phyloP scores from a whole-genome alignment of 2,888 invertebrate species.

The Cerceris rybyensis region DNA sequence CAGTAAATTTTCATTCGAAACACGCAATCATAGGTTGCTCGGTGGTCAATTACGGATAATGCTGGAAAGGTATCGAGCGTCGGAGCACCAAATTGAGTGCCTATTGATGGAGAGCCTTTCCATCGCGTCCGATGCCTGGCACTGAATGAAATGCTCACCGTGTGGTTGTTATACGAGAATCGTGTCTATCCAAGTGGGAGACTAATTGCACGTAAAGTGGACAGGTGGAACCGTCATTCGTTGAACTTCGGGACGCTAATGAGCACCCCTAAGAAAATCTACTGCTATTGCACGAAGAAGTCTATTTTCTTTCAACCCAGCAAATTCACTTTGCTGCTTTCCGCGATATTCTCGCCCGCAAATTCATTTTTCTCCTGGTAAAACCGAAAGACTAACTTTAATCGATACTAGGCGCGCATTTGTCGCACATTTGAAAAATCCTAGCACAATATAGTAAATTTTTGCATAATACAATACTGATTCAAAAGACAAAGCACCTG shows the following conservation, averaged over 20 bases:
- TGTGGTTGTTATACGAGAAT: constrained; percentile 45
- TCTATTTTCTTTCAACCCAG: constrained; percentile 15
- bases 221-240: constrained; percentile 69
- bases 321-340: constrained; percentile 2
- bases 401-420: background rate
- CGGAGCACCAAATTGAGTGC: constrained; percentile 72
- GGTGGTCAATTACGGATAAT: constrained; percentile 56
- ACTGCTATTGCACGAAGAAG: constrained; percentile 6
- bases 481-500: too few species aligned
- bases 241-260: constrained; percentile 55
- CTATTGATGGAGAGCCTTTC: constrained; percentile 74
- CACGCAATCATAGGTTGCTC: constrained; percentile 57
- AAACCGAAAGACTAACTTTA: too few species aligned
- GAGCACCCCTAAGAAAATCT: constrained; percentile 49
- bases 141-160: constrained; percentile 62
- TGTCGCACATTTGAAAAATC: background rate
- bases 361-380: background rate
- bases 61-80: constrained; percentile 49
- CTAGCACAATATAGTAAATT: too few species aligned
- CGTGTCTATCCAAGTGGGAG: constrained; percentile 63
- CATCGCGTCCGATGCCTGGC: constrained; percentile 59
- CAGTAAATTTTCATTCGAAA: constrained; percentile 63
- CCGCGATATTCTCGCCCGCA: constrained; percentile 1
- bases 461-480: too few species aligned
- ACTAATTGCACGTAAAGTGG: constrained; percentile 67